Evolutionary conservation across 1,140 invertebrate species (phyloP).

Genomic region (Drosophila albomicans): DNA sequence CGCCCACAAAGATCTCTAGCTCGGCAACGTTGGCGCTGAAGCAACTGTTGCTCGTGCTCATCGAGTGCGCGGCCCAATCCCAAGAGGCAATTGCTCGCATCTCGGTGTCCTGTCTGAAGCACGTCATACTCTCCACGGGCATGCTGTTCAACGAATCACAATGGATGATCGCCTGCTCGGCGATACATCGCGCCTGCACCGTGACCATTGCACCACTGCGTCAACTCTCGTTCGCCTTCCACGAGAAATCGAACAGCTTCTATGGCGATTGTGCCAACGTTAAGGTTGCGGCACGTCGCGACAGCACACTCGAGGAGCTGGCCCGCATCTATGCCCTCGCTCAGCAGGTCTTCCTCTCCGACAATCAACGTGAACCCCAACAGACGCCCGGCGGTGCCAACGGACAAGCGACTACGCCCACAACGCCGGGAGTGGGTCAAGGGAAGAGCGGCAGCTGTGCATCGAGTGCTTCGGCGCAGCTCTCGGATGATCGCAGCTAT

Average conservation of each 20-base stretch:
- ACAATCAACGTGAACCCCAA: constrained; percentile 83
- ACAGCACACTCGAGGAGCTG: constrained; percentile 92
- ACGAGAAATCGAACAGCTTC: constrained; percentile 95
- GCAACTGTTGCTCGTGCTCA: constrained; percentile 93
- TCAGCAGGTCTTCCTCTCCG: constrained; percentile 91
- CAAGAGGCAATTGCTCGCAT: constrained; percentile 94
- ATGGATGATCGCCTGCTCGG: constrained; percentile 93
- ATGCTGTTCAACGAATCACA: constrained; percentile 91
- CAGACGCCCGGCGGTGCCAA: constrained; percentile 33
- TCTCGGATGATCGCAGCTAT: constrained; percentile 92
- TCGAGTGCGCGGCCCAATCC: constrained; percentile 95
- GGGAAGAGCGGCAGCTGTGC: constrained; percentile 12
- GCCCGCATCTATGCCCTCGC: constrained; percentile 93
- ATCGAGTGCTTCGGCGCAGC: constrained; percentile 53
- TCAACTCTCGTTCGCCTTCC: constrained; percentile 94
- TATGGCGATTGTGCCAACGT: constrained; percentile 96
- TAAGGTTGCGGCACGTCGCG: constrained; percentile 95
- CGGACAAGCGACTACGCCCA: background rate
- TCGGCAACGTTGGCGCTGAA: constrained; percentile 93
- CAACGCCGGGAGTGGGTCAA: constrained; percentile 10
- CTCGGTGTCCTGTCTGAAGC: constrained; percentile 96
- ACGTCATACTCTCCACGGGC: constrained; percentile 93
- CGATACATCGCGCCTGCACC: constrained; percentile 92
- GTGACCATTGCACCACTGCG: constrained; percentile 93
- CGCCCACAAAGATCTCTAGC: constrained; percentile 79